These are phyloP conservation scores for Drosophila nasuta DNA, from an alignment of 1,140 invertebrate genomes.

Conservation along the genomic window DNA sequence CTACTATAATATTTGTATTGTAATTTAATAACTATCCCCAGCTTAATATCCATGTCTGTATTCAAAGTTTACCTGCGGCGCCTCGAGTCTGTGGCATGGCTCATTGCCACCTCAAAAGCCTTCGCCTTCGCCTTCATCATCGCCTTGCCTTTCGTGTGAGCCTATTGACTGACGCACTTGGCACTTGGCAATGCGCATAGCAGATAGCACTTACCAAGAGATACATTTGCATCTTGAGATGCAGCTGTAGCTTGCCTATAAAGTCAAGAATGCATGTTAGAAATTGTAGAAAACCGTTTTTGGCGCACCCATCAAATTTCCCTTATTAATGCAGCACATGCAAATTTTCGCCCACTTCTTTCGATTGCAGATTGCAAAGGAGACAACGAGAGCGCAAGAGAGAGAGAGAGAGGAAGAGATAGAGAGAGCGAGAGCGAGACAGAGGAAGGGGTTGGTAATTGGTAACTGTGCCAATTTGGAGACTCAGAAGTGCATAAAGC, in stretches of 20 bases:
- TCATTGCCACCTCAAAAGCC: constrained; percentile 17
- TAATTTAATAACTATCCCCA: neutral
- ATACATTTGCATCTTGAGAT: constrained; percentile 17
- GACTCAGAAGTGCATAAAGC: constrained; percentile 66
- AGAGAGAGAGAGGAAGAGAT: neutral
- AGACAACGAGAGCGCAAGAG: neutral
- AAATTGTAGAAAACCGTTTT: constrained; percentile 43
- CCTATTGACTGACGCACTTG: constrained; percentile 14
- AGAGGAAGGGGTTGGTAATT: constrained; percentile 56
- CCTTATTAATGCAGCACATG: constrained; percentile 75
- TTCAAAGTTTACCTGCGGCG: neutral
- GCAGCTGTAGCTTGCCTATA: constrained; percentile 15
- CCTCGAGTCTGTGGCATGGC: constrained; percentile 12
- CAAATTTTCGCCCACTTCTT: constrained; percentile 66
- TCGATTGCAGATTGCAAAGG: constrained; percentile 31
- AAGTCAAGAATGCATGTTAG: constrained; percentile 68
- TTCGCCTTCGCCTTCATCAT: neutral
- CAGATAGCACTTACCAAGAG: constrained; percentile 9
- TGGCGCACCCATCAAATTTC: constrained; percentile 48
- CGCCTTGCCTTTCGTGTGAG: neutral
- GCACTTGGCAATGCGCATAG: constrained; percentile 17
- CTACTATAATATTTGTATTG: too few relatives aligned
- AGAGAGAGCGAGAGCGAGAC: neutral
- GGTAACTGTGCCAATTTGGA: constrained; percentile 51
- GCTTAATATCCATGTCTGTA: neutral